These are phyloP conservation scores for Nomada goodeniana DNA, from an alignment of 2,888 invertebrate genomes.

Conservation along the genomic window DNA sequence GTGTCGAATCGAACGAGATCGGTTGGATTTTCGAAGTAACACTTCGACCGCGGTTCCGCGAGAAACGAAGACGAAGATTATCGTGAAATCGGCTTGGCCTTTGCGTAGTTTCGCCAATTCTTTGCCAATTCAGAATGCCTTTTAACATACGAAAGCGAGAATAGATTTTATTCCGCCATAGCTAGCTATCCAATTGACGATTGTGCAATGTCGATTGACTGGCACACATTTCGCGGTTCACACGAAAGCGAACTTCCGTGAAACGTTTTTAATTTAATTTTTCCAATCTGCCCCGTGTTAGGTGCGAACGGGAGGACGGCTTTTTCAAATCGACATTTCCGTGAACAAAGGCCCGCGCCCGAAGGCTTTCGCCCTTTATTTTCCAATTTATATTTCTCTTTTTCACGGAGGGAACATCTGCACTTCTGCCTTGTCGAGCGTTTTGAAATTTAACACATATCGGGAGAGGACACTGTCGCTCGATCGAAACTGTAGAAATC, in stretches of 20 bases:
- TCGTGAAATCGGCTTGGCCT: background rate
- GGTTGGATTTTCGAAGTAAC: background rate
- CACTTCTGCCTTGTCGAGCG: background rate
- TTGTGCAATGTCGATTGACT: background rate
- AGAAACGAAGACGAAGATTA: background rate
- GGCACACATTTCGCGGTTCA: background rate
- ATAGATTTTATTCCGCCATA: background rate
- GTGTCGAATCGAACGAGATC: background rate
- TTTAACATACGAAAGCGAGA: conserved; percentile 27
- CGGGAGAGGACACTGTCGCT: background rate
- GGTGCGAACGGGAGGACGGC: background rate
- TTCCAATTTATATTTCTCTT: conserved; percentile 11
- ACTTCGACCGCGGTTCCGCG: background rate
- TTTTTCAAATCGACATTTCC: background rate
- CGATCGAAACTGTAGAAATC: conserved; percentile 1
- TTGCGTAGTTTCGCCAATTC: too few species aligned
- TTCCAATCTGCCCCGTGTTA: background rate
- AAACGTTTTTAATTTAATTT: conserved; percentile 9
- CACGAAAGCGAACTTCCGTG: background rate
- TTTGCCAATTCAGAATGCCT: background rate
- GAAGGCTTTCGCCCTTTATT: conserved; percentile 12
- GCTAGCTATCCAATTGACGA: background rate
- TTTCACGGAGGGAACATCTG: background rate
- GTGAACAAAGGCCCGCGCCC: background rate
- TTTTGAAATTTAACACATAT: background rate